Evolutionary conservation across 2,113 vertebrate genomes (phyloP).

Genomic region (Oreotrochilus melanogaster): DNA sequence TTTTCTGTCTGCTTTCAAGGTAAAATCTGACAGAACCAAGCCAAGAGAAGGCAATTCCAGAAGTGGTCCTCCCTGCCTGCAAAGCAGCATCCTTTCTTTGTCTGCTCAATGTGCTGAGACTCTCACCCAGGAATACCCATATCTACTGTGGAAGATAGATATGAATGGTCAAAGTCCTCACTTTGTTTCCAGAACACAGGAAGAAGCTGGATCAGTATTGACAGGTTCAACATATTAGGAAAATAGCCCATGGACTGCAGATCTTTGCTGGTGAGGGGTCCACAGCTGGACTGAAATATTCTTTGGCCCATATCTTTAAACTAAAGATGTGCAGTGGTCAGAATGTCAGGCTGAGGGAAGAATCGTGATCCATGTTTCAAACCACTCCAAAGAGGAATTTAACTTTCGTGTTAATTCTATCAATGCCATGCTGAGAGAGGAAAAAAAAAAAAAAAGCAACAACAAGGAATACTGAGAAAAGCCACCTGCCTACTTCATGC

Average conservation of each 20-base stretch:
- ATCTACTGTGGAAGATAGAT: neutral
- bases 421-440: neutral
- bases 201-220: neutral
- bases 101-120: neutral
- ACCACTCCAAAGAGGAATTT: neutral
- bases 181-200: neutral
- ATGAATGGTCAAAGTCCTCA: neutral
- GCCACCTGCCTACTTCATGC: neutral
- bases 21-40: neutral
- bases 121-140: neutral
- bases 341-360: neutral
- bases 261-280: neutral
- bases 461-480: neutral
- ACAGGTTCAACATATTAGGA: fast-evolving
- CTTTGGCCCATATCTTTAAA: neutral
- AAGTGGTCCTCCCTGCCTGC: neutral
- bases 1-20: neutral
- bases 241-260: neutral
- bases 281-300: neutral
- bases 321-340: neutral
- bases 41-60: neutral
- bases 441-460: neutral
- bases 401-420: neutral
- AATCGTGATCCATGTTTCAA: neutral
- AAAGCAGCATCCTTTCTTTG: neutral